Evolutionary conservation across 2,797 vertebrate species (phyloP), one percentile per base, ranked within the genome.

Genomic region (Hyperoplus immaculatus): DNA sequence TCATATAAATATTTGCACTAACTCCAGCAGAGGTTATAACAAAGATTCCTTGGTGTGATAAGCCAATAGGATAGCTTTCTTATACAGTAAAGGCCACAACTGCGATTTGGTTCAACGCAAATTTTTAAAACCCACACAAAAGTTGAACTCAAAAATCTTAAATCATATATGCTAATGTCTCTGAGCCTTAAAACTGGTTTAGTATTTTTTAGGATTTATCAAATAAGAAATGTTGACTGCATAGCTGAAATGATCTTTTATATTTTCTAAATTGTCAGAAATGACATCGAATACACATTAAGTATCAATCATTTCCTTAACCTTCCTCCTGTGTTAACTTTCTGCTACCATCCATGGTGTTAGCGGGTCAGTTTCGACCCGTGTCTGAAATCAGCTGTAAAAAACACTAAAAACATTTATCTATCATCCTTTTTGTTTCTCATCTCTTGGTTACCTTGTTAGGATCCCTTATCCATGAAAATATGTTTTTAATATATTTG

Each of bases 161-260:
- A 12, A 49, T 18, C 16, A 50, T 13, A 14, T 41, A 53, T 65
- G 38, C 11, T 36, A 29, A 11, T 59, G 14, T 47, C n/a, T 18
- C 4, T 51, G 14, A 58, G 47, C 39, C 63, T 47, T 45, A 13
- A 57, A n/a, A 39, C 36, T 3, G 10, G 12, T 55, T 56, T 39
- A 18, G 16, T 62, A 55, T 46, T 50, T 50, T 29, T 50, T 38
- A 54, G 16, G 5, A 18, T 66, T 43, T 45, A 59, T 59, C 21
- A 67, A 60, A 45, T 29, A 57, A 2, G 14, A 76, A 70, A 69
- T 8, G 12, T 46, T 36, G 21, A 54, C 39, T 46, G 3, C n/a
- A 62, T 14, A 18, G 41, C 12, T 3, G 41, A 18, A 59, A 53
- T 36, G 14, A 21, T 21, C 43, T 15, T 36, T 15, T 0, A 58